These are phyloP conservation scores for Brienomyrus brachyistius DNA, from an alignment of 2,113 vertebrate genomes.

Conservation along the genomic window DNA sequence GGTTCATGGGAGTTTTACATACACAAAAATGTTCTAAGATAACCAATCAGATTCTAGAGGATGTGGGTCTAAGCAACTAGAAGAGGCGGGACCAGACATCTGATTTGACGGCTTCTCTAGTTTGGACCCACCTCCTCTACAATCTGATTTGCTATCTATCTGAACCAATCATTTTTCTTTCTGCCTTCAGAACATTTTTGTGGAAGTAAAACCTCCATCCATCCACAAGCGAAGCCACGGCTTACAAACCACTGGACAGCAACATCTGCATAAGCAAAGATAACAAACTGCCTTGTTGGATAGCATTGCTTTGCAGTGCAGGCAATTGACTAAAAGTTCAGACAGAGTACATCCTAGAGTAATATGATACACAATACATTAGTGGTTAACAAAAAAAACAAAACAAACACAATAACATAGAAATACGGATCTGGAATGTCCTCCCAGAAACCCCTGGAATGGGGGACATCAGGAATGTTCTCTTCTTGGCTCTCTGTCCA, in stretches of 20 bases:
- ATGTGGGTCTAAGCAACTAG: no score
- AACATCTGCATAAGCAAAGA: neutral
- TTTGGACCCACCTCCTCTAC: no score
- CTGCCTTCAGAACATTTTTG: no score
- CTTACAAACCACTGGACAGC: neutral
- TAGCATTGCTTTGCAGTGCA: neutral
- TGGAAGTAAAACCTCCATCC: neutral
- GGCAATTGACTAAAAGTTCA: neutral
- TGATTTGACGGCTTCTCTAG: no score
- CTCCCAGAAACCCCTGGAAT: neutral
- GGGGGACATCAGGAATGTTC: neutral
- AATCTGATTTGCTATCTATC: no score
- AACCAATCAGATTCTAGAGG: no score
- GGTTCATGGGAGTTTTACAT: no score
- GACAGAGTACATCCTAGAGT: neutral
- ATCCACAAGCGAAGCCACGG: neutral
- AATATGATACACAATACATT: neutral
- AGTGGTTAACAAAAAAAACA: neutral
- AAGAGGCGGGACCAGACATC: no score
- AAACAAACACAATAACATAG: neutral
- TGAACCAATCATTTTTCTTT: no score
- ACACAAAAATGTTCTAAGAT: no score
- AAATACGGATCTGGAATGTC: neutral
- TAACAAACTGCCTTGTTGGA: neutral
- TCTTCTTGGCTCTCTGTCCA: neutral